Evolutionary conservation across 2,888 invertebrate genomes (phyloP), one percentile per base, ranked within the genome.

Genomic region (Coenonympha glycerion): DNA sequence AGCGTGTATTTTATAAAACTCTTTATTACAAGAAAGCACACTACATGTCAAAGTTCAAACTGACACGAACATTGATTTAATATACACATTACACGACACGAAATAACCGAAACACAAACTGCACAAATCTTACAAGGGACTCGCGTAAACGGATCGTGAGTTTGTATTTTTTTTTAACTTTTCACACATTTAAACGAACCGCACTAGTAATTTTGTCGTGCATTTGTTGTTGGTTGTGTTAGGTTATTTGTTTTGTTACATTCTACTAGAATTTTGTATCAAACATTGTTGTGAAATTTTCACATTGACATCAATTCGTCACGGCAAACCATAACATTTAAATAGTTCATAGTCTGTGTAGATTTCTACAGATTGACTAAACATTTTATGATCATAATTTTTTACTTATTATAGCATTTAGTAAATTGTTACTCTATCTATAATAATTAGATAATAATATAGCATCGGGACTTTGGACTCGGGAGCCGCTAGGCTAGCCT

Each of bases 21-120:
- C 75, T 79, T 77, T 76, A 79, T 73, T 71, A 69, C 72, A 72
- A 62, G 66, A 72, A 72, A 73, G 69, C 73, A 76, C 73, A 76
- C 67, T 67, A 75, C 68, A 79, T 76, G 83, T 83, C 83, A 85
- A 65, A 62, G 62, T 84, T 83, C 83, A 85, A 65, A 62, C 61
- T 84, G 84, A 79, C 83, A 81, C n/a, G n/a, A n/a, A n/a, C n/a
- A n/a, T n/a, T n/a, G n/a, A n/a, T n/a, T n/a, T n/a, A n/a, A n/a
- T n/a, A n/a, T n/a, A n/a, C n/a, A n/a, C n/a, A n/a, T n/a, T n/a
- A n/a, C n/a, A n/a, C n/a, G n/a, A n/a, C n/a, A n/a, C 76, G 79
- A 15, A 71, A 68, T 78, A 68, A 65, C 66, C 67, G 69, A 68
- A 73, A 75, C 75, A 70, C 74, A n/a, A n/a, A n/a, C n/a, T n/a